Conservation (phyloP, 2,888 invertebrate species). For the Drosophila anomalata region DNA sequence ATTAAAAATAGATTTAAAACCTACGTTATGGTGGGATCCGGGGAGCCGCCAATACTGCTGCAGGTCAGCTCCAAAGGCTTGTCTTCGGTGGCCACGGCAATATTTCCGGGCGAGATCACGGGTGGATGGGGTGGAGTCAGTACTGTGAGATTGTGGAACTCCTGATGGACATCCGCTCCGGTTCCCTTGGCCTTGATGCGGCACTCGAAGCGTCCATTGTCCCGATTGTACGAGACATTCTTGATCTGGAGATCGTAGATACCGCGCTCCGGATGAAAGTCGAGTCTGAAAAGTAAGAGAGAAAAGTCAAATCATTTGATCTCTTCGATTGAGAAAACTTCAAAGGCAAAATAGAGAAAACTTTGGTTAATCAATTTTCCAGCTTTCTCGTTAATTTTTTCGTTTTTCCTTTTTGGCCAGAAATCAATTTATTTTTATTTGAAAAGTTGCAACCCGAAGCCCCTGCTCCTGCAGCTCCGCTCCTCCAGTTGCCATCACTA, state of each 20-base stretch:
- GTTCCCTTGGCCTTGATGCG: constrained; percentile 93
- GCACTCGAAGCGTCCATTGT: constrained; percentile 96
- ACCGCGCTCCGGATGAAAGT: constrained; percentile 91
- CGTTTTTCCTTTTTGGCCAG: constrained; percentile 9
- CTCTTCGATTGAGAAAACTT: not conserved
- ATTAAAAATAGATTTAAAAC: constrained; percentile 26
- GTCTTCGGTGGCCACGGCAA: constrained; percentile 92
- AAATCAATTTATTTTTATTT: constrained; percentile 65
- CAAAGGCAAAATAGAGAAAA: constrained; percentile 22
- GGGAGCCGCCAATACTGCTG: constrained; percentile 94
- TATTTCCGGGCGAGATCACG: constrained; percentile 89
- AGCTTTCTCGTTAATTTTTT: constrained; percentile 24
- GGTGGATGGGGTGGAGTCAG: constrained; percentile 93
- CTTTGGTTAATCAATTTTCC: constrained; percentile 24
- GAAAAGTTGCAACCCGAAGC: constrained; percentile 36
- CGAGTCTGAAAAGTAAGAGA: constrained; percentile 85
- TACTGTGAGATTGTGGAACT: constrained; percentile 93
- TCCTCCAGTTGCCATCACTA: constrained; percentile 49
- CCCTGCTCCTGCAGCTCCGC: not conserved
- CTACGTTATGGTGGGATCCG: constrained; percentile 93
- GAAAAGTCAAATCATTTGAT: not conserved
- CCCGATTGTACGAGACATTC: constrained; percentile 94
- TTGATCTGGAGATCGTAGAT: constrained; percentile 94
- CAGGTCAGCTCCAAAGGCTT: constrained; percentile 90
- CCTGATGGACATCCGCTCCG: constrained; percentile 92